Evolutionary conservation across 2,888 invertebrate species (phyloP).

Genomic region (Clepsis dumicolana): DNA sequence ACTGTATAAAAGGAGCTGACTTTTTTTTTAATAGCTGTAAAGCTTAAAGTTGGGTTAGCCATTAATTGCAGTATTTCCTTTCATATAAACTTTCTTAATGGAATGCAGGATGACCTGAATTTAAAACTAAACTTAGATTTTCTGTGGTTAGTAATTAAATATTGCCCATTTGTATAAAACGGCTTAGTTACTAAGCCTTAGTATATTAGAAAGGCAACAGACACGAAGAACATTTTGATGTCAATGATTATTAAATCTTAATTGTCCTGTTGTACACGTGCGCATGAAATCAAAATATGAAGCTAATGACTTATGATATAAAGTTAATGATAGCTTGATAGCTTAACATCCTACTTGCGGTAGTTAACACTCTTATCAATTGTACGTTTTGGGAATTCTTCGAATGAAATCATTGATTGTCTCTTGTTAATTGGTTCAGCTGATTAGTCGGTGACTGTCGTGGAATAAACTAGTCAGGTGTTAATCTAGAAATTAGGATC

Average conservation of each 20-base stretch:
- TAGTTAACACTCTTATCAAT: neutral
- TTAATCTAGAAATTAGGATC: too few species aligned
- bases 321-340: neutral
- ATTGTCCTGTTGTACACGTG: neutral
- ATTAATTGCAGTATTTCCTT: too few species aligned
- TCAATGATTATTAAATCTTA: neutral
- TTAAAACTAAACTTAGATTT: too few species aligned
- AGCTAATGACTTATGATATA: neutral
- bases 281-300: neutral
- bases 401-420: neutral
- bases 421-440: neutral
- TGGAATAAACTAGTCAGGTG: too few species aligned
- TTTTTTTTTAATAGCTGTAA: too few species aligned
- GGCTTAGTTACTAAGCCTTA: neutral
- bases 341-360: slow-evolving; percentile 11
- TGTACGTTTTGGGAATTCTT: slow-evolving; percentile 4
- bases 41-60: too few species aligned
- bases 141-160: too few species aligned
- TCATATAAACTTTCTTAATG: too few species aligned
- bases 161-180: too few species aligned
- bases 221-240: neutral
- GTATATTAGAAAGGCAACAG: neutral
- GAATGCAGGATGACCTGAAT: too few species aligned
- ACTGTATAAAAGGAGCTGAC: too few species aligned
- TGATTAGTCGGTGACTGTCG: too few species aligned